Conservation (phyloP, 2,797 vertebrate genomes). For the Spheniscus humboldti region DNA sequence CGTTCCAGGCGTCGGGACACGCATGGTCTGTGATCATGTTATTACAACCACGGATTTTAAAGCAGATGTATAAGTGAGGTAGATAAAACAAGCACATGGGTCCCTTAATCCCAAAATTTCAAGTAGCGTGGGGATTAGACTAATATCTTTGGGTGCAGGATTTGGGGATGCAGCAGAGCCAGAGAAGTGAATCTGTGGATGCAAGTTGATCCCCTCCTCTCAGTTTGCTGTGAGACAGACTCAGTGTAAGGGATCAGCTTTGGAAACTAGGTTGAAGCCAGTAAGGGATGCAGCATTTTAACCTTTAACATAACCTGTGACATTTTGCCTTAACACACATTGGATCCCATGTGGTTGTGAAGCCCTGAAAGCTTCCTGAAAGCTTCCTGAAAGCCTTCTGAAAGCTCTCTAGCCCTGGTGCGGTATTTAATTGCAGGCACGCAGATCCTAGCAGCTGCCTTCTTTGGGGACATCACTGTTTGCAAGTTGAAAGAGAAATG, state of each 20-base stretch:
- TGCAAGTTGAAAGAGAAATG: not conserved
- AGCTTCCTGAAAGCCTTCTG: not conserved
- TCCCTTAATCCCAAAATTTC: not conserved
- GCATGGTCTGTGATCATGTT: not conserved
- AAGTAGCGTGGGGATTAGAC: not conserved
- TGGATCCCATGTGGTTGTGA: not conserved
- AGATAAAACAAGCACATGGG: not conserved
- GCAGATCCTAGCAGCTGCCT: not conserved
- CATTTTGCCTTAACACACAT: not conserved
- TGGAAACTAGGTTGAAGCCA: not conserved
- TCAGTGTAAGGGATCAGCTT: not conserved
- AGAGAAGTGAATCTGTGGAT: not conserved
- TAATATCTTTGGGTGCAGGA: not conserved
- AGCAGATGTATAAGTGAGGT: not conserved
- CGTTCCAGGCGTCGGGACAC: not conserved
- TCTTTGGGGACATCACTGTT: not conserved
- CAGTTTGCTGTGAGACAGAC: not conserved
- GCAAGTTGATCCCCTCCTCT: not conserved
- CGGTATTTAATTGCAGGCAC: not conserved
- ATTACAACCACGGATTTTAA: not conserved
- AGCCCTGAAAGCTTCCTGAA: not conserved
- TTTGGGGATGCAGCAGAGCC: not conserved
- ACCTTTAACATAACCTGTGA: not conserved
- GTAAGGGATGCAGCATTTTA: not conserved
- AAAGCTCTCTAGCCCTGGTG: not conserved